Evolutionary conservation across 2,113 vertebrate genomes (phyloP).

Genomic region (Campylomormyrus tamandua): DNA sequence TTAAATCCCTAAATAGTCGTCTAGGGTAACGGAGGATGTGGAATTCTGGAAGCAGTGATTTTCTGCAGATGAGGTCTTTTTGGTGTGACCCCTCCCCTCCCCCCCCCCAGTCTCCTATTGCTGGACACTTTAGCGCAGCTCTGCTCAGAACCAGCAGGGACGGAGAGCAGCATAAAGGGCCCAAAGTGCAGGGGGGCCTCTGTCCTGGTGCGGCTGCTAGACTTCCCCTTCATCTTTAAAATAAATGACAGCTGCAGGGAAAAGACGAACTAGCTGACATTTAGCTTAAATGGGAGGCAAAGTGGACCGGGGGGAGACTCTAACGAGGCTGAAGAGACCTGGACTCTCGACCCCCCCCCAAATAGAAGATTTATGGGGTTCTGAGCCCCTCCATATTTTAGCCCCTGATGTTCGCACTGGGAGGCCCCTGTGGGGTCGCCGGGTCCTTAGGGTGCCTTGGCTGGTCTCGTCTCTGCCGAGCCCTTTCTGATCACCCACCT

Average conservation of each 20-base stretch:
- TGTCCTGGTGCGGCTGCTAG: conserved; percentile 48
- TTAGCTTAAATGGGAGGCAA: conserved; percentile 65
- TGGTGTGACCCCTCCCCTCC: background rate
- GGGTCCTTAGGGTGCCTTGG: conserved; percentile 36
- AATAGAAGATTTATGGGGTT: conserved; percentile 67
- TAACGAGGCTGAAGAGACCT: conserved; percentile 58
- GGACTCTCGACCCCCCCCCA: conserved; percentile 44
- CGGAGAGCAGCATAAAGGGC: background rate
- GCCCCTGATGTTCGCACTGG: conserved; percentile 57
- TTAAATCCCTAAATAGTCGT: background rate
- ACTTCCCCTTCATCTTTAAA: conserved; percentile 47
- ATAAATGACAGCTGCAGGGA: conserved; percentile 57
- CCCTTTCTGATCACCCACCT: background rate
- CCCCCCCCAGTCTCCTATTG: background rate
- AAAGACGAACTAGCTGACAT: conserved; percentile 62
- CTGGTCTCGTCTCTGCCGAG: background rate
- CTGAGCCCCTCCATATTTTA: conserved; percentile 63
- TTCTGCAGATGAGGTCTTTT: background rate
- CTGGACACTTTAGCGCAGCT: background rate
- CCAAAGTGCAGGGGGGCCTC: background rate
- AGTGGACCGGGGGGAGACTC: conserved; percentile 58
- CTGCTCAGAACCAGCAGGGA: background rate
- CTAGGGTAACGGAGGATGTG: background rate
- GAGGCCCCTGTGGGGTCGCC: conserved; percentile 63
- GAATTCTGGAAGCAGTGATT: background rate